Evolutionary conservation across 2,888 invertebrate genomes (phyloP).

Genomic region (Pachliopta kotzebuea): DNA sequence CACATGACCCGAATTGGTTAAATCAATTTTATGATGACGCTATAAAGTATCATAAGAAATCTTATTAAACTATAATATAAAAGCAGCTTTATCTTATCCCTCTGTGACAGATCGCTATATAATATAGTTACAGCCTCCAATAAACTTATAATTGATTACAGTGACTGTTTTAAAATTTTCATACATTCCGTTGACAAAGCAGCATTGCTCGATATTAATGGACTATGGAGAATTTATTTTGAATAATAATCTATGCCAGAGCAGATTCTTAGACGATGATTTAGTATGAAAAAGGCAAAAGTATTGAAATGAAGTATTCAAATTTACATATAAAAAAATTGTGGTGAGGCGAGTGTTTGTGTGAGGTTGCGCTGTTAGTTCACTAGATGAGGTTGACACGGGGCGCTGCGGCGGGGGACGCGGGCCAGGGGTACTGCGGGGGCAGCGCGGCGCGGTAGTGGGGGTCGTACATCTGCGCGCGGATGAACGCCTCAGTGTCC

Average conservation of each 20-base stretch:
- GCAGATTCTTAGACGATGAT: not conserved
- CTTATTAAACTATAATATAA: too few relatives aligned
- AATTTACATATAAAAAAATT: not conserved
- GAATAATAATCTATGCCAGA: not conserved
- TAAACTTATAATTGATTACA: not conserved
- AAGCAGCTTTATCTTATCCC: too few relatives aligned
- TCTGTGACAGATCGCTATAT: too few relatives aligned
- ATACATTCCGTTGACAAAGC: not conserved
- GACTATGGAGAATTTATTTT: too few relatives aligned
- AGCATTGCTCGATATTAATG: not conserved
- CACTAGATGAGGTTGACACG: conserved; percentile 52
- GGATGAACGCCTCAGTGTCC: conserved; percentile 86
- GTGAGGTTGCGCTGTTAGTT: not conserved
- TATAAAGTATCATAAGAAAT: too few relatives aligned
- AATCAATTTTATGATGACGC: too few relatives aligned
- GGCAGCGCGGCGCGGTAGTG: conserved; percentile 86
- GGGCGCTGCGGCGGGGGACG: conserved; percentile 35
- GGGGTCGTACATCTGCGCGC: conserved; percentile 90
- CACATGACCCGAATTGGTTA: too few relatives aligned
- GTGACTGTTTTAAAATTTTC: too few relatives aligned
- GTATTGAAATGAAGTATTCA: not conserved
- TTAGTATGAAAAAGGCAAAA: not conserved
- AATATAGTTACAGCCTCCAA: too few relatives aligned
- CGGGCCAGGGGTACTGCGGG: conserved; percentile 79
- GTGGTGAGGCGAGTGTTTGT: not conserved